Base-by-base conservation (phyloP, 1,140 invertebrate species). In the Zophobas atratus region DNA sequence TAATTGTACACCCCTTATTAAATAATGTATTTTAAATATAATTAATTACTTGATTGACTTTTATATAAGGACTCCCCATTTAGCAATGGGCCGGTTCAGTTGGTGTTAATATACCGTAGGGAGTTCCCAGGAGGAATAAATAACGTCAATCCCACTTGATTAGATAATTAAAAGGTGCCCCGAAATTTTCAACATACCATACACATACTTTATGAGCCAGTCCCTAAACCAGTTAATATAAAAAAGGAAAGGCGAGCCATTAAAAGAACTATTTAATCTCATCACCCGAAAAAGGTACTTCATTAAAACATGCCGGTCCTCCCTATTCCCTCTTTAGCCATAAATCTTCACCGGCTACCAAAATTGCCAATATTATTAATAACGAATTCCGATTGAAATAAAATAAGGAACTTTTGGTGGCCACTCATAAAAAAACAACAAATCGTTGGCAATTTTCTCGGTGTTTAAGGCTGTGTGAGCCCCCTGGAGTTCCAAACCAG, bases 91-190 rank as follows among this genome's bases (percentile, higher is more conserved):
- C 71, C 55, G 71, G 71, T 57, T 49, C 46, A 38, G 51, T 36
- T 73, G 55, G 71, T 73, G 71, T 73, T 73, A 73, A 73, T 73
- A 73, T 73, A 73, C 55, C n/a, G 33, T 41, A 55, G 71, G 71
- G 71, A 56, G 71, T 55, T 55, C 71, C 48, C 20, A 57, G 35
- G 33, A 38, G 49, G 71, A 73, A 73, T 73, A 73, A 56, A 73
- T 73, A 73, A 73, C 71, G 71, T 41, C 51, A 73, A 36, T 55
- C 39, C 71, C 41, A 41, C 49, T 55, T 73, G 71, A 73, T 73
- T 73, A 56, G 71, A 73, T 73, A 73, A 73, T 73, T 56, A 73
- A 73, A 73, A 73, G 71, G 49, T 73, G 71, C 51, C 55, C 39
- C 48, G 46, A 49, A 73, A 73, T 73, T 73, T 73, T 73, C 55